These are phyloP conservation scores for Gonatopus flavifemur DNA, from an alignment of 1,140 invertebrate genomes.

Conservation along the genomic window DNA sequence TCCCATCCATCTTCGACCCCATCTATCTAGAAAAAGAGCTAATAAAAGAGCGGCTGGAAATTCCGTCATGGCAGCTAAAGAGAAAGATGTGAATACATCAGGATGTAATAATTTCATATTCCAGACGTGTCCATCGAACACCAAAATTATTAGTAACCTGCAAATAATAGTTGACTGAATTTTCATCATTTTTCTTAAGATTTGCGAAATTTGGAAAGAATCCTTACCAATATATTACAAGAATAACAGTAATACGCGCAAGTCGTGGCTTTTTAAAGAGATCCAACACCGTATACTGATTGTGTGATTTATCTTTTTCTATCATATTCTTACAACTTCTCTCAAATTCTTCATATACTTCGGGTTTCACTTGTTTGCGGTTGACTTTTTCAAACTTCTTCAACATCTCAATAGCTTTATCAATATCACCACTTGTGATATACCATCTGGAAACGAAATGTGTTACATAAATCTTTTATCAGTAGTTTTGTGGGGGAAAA, in stretches of 20 bases:
- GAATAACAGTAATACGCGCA: constrained; percentile 70
- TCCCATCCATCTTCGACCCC: constrained; percentile 82
- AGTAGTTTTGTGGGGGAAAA: no score
- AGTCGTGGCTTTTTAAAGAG: constrained; percentile 75
- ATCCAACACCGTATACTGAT: constrained; percentile 75
- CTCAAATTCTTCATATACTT: constrained; percentile 73
- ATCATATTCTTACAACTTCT: constrained; percentile 66
- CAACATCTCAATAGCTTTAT: constrained; percentile 76
- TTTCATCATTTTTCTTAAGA: background rate
- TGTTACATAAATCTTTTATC: background rate
- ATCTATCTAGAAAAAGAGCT: constrained; percentile 76
- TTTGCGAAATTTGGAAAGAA: background rate
- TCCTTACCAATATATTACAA: constrained; percentile 77
- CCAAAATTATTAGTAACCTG: constrained; percentile 78
- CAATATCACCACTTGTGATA: constrained; percentile 74
- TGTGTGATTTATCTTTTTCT: constrained; percentile 66
- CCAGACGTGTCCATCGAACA: constrained; percentile 85
- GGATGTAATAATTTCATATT: constrained; percentile 79
- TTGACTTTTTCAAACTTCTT: constrained; percentile 81
- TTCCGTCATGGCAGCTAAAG: constrained; percentile 79
- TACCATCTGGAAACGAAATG: constrained; percentile 63
- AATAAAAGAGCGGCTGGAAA: constrained; percentile 81
- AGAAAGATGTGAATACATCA: constrained; percentile 83
- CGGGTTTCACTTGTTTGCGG: constrained; percentile 68
- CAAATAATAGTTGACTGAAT: constrained; percentile 3